Percentiles rank a stretch among this genome's conserved stretches.
phyloP scores from a whole-genome alignment of 2,888 invertebrate species.

The Macrophya annulata region DNA sequence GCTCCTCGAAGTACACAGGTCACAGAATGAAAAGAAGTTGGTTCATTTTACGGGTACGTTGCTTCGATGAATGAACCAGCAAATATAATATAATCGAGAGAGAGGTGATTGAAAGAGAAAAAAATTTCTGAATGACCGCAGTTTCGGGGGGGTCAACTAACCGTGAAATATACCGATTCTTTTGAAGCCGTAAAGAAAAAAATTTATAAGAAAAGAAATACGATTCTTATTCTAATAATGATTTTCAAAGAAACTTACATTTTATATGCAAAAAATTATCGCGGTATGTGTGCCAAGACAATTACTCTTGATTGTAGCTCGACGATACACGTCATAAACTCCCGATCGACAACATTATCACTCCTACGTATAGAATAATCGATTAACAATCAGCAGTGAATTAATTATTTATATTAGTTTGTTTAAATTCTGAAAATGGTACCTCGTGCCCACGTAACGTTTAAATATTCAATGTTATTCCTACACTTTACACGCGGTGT shows the following conservation, averaged over 20 bases:
- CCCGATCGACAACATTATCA: background rate
- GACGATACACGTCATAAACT: background rate
- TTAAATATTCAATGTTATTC: conserved; percentile 66
- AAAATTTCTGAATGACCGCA: conserved; percentile 28
- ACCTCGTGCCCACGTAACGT: conserved; percentile 46
- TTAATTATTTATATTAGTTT: background rate
- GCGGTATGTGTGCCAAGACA: background rate
- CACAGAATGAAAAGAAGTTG: conserved; percentile 58
- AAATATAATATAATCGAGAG: conserved; percentile 33
- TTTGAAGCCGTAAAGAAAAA: conserved; percentile 10
- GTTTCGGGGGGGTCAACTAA: conserved; percentile 40
- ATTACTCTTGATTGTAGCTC: background rate
- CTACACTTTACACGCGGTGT: conserved; percentile 73
- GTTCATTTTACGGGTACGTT: conserved; percentile 67
- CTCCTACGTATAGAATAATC: conserved; percentile 35
- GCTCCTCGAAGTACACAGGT: conserved; percentile 56
- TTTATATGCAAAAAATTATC: background rate
- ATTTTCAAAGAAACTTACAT: background rate
- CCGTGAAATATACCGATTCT: conserved; percentile 48
- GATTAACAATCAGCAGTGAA: conserved; percentile 18
- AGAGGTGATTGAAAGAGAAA: conserved; percentile 38
- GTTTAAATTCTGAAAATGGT: conserved; percentile 10
- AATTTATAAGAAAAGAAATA: conserved; percentile 17
- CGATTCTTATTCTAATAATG: background rate
- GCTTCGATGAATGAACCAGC: conserved; percentile 64